phyloP scores from a whole-genome alignment of 2,797 vertebrate genomes.

The Acrocephalus scirpaceus region DNA sequence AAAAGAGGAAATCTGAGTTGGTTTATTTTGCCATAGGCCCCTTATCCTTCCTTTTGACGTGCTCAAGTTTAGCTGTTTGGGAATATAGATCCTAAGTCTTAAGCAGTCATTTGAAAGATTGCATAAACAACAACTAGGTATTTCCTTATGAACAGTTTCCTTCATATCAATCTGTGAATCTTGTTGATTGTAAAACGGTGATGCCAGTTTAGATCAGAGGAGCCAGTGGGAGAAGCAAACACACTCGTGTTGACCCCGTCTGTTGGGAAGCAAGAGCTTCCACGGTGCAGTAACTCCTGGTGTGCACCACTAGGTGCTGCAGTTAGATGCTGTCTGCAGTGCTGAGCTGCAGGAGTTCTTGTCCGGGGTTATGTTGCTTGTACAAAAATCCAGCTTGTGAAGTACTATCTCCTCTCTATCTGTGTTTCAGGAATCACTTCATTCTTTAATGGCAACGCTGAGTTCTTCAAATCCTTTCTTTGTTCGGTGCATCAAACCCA shows the following conservation, averaged over 20 bases:
- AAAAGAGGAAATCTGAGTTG: not conserved
- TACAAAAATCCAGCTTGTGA: not conserved
- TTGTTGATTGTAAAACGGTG: not conserved
- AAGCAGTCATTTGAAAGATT: not conserved
- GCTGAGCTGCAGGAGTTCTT: not conserved
- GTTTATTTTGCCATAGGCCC: not conserved
- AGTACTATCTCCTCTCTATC: not conserved
- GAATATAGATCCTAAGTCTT: not conserved
- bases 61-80: not conserved
- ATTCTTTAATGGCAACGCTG: slow-evolving; percentile 93
- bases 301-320: slow-evolving; percentile 41
- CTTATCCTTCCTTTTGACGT: not conserved
- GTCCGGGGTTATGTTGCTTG: not conserved
- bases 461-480: slow-evolving; percentile 94
- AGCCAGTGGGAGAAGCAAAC: not conserved
- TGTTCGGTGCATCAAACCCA: slow-evolving; percentile 97
- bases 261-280: not conserved
- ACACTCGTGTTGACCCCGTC: rapidly evolving
- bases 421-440: slow-evolving; percentile 87
- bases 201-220: not conserved
- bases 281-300: not conserved
- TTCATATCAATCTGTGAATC: not conserved
- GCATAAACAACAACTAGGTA: not conserved
- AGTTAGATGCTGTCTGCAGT: not conserved
- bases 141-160: not conserved